Conservation (phyloP, 2,797 vertebrate genomes). For the Ambastaia sidthimunki region DNA sequence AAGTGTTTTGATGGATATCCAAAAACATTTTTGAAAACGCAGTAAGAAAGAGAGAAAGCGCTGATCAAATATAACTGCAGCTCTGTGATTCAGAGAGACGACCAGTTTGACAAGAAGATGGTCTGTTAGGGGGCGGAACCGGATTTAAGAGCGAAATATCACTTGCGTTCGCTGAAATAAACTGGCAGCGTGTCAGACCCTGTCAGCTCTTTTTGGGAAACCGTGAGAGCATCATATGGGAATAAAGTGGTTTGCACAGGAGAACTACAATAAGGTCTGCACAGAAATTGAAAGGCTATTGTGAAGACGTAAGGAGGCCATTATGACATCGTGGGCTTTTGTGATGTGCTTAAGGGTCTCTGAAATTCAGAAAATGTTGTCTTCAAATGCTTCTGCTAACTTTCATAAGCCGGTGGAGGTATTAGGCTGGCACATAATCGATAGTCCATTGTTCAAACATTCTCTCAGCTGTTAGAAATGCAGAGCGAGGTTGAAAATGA, state of each 20-base stretch:
- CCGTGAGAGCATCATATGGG: neutral
- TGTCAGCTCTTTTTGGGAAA: conserved; percentile 30
- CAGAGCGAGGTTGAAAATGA: conserved; percentile 29
- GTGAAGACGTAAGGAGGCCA: neutral
- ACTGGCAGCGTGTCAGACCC: conserved; percentile 36
- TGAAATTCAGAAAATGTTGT: conserved; percentile 1
- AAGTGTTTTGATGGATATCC: neutral
- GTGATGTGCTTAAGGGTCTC: conserved; percentile 9
- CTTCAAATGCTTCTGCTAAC: conserved; percentile 10
- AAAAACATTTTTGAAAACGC: neutral
- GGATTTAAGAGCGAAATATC: conserved; percentile 25
- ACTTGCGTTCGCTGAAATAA: conserved; percentile 4
- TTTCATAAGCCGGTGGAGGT: conserved; percentile 18
- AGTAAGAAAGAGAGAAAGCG: neutral
- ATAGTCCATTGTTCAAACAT: conserved; percentile 43
- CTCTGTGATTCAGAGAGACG: conserved; percentile 27
- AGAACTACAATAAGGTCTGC: neutral
- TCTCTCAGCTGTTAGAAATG: conserved; percentile 41
- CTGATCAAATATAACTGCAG: neutral
- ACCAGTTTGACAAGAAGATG: conserved; percentile 32
- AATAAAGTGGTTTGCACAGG: neutral
- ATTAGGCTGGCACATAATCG: conserved; percentile 33
- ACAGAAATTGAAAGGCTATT: conserved; percentile 3
- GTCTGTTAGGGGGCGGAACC: conserved; percentile 26
- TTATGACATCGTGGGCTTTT: neutral